Evolutionary conservation across 2,113 vertebrate genomes (phyloP).

Genomic region (Suncus etruscus): DNA sequence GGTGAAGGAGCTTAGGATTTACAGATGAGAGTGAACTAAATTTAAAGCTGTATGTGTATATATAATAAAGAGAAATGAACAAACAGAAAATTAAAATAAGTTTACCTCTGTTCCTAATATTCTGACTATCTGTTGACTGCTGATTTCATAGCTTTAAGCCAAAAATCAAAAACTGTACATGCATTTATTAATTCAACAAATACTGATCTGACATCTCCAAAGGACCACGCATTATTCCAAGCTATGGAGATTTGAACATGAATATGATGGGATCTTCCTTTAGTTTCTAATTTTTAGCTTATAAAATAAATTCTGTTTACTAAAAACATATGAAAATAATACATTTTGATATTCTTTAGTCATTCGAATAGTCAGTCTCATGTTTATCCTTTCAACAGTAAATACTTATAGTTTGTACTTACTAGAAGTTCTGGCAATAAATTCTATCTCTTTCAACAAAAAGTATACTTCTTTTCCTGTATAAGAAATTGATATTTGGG

Average conservation of each 20-base stretch:
- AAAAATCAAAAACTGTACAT: not conserved
- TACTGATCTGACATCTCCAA: not conserved
- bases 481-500: not conserved
- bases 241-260: not conserved
- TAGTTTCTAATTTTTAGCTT: not conserved
- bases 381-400: not conserved
- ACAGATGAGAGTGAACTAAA: not conserved
- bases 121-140: not conserved
- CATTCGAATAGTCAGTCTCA: not conserved
- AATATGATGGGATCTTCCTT: not conserved
- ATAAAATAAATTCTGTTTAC: slow-evolving; percentile 20
- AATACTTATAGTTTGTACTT: not conserved
- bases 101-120: not conserved
- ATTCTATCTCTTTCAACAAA: not conserved
- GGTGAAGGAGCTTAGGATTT: not conserved
- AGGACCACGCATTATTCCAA: not conserved
- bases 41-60: not conserved
- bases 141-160: not conserved
- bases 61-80: not conserved
- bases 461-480: not conserved
- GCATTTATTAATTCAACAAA: not conserved
- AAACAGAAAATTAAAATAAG: not conserved
- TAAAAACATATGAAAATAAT: not conserved
- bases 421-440: slow-evolving; percentile 15
- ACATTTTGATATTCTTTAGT: not conserved